Conservation (phyloP, 2,113 vertebrate genomes). For the Turdus rufiventris region DNA sequence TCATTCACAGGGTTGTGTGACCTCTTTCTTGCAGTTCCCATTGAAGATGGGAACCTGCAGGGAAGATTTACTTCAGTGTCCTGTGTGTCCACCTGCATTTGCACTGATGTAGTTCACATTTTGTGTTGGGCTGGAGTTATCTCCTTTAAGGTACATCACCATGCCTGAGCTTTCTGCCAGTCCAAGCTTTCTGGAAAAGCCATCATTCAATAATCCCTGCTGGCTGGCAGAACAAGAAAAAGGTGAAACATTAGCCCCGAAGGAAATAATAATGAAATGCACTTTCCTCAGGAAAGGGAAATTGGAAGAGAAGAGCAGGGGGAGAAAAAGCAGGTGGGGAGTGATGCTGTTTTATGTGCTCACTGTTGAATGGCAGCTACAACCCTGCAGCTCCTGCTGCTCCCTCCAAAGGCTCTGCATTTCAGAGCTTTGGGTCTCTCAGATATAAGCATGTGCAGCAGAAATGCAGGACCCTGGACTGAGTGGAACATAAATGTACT, state of each 20-base stretch:
- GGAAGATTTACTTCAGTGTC: background rate
- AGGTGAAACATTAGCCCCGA: background rate
- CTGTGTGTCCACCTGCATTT: background rate
- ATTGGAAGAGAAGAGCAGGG: background rate
- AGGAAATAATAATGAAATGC: background rate
- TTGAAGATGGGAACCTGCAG: background rate
- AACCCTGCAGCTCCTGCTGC: background rate
- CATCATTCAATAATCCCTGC: background rate
- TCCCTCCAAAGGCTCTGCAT: background rate
- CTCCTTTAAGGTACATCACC: background rate
- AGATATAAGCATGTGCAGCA: background rate
- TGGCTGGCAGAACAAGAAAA: background rate
- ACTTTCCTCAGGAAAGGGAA: background rate
- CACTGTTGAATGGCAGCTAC: background rate
- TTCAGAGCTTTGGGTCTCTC: background rate
- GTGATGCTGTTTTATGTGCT: background rate
- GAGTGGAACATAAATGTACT: background rate
- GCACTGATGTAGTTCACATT: rapidly evolving
- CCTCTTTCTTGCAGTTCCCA: background rate
- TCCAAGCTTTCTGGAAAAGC: background rate
- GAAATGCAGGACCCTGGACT: background rate
- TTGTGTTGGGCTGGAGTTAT: background rate
- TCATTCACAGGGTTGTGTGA: background rate
- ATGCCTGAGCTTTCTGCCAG: background rate
- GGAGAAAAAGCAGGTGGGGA: background rate